Evolutionary conservation across 2,113 vertebrate species (phyloP).

Genomic region (Sialia sialis): DNA sequence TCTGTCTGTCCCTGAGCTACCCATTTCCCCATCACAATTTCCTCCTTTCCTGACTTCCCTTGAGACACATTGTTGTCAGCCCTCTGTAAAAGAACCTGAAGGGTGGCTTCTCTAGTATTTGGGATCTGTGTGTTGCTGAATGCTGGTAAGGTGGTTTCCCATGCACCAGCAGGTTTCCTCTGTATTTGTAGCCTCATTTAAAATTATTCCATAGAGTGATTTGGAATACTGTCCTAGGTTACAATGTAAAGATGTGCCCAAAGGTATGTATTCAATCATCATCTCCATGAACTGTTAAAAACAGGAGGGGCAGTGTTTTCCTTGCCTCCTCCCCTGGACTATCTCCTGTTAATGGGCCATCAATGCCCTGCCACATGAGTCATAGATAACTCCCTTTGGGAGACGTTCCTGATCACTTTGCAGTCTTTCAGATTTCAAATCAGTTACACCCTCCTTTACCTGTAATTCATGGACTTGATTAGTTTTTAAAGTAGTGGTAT

Average conservation of each 20-base stretch:
- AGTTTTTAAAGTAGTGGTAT: not conserved
- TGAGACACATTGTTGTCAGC: not conserved
- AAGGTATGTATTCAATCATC: too few species aligned
- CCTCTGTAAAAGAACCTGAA: not conserved
- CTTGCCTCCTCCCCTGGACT: too few species aligned
- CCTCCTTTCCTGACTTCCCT: not conserved
- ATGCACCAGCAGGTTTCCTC: not conserved
- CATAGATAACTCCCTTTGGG: too few species aligned
- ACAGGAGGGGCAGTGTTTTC: too few species aligned
- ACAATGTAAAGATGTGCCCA: too few species aligned
- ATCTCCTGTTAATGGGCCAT: too few species aligned
- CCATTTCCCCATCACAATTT: not conserved
- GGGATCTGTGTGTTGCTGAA: not conserved
- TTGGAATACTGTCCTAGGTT: not conserved
- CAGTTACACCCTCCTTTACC: not conserved
- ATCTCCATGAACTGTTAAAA: too few species aligned
- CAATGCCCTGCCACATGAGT: too few species aligned
- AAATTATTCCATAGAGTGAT: not conserved
- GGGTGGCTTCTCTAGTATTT: not conserved
- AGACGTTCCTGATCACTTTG: not conserved
- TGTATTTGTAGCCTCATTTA: not conserved
- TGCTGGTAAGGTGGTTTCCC: not conserved
- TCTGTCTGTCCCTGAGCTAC: not conserved
- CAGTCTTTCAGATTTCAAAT: not conserved
- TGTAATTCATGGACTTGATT: constrained; percentile 2